Conservation (phyloP, 2,113 vertebrate genomes). For the Riparia riparia region DNA sequence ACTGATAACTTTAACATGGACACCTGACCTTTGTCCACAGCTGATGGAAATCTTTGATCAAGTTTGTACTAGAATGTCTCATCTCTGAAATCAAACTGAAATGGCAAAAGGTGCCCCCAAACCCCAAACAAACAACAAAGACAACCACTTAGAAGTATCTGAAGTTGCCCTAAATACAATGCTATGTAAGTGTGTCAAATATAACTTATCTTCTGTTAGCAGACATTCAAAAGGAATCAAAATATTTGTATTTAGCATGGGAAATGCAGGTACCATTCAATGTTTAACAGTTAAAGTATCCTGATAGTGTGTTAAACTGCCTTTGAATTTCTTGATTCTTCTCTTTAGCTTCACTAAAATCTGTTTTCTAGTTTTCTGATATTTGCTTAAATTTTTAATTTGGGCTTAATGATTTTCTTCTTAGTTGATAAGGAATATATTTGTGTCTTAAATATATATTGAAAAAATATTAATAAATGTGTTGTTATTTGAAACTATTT, state of each 20-base stretch:
- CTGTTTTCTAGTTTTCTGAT: background rate
- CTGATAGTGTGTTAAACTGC: background rate
- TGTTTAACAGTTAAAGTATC: background rate
- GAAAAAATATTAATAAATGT: background rate
- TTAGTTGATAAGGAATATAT: background rate
- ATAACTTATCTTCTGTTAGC: background rate
- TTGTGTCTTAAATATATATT: background rate
- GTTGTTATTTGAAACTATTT: background rate
- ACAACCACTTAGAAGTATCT: background rate
- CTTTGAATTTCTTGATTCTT: background rate
- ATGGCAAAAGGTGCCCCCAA: accelerated
- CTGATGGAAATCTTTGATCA: conserved; percentile 58
- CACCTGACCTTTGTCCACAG: conserved; percentile 50
- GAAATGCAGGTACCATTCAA: background rate
- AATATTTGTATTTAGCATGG: background rate
- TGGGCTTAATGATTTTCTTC: background rate
- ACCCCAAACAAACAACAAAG: background rate
- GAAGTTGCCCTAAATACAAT: background rate
- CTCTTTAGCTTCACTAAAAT: background rate
- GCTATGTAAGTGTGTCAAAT: background rate
- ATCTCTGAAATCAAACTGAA: background rate
- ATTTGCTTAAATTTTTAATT: background rate
- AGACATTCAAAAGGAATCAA: background rate
- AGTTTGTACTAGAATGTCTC: background rate
- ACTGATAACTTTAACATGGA: conserved; percentile 19